phyloP scores from a whole-genome alignment of 2,797 vertebrate genomes.

The Chiroxiphia lanceolata region DNA sequence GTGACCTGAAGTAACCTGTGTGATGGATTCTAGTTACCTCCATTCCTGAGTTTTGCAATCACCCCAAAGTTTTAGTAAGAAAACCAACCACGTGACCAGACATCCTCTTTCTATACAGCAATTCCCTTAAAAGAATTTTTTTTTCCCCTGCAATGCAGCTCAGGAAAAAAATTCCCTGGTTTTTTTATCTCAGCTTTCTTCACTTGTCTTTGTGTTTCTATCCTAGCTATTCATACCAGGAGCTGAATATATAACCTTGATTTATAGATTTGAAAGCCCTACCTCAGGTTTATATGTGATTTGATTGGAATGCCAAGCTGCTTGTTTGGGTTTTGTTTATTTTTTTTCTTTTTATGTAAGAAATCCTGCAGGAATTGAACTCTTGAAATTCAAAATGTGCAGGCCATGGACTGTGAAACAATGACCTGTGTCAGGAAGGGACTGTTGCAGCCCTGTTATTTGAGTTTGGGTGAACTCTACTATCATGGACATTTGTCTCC shows the following conservation, averaged over 20 bases:
- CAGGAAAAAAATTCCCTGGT: neutral
- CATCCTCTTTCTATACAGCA: neutral
- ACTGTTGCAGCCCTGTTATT: neutral
- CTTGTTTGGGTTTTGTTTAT: neutral
- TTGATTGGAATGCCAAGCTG: neutral
- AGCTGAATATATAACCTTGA: neutral
- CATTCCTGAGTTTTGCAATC: neutral
- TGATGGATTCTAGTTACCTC: neutral
- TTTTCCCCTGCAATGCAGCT: neutral
- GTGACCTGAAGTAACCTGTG: neutral
- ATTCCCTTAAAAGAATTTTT: neutral
- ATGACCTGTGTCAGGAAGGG: neutral
- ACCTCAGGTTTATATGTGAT: neutral
- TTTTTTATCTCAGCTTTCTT: neutral
- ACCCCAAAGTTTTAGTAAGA: neutral
- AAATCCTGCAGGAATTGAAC: neutral
- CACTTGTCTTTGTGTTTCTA: too few relatives aligned
- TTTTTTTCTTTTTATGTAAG: neutral
- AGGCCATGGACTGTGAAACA: neutral
- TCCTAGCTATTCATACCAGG: neutral
- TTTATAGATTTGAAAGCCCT: neutral
- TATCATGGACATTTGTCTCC: neutral
- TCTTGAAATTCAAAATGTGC: neutral
- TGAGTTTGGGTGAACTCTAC: neutral
- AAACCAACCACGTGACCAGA: accelerated